phyloP scores from a whole-genome alignment of 92 coral and sea anemone genomes.

The Chrysogorgia sp. region DNA sequence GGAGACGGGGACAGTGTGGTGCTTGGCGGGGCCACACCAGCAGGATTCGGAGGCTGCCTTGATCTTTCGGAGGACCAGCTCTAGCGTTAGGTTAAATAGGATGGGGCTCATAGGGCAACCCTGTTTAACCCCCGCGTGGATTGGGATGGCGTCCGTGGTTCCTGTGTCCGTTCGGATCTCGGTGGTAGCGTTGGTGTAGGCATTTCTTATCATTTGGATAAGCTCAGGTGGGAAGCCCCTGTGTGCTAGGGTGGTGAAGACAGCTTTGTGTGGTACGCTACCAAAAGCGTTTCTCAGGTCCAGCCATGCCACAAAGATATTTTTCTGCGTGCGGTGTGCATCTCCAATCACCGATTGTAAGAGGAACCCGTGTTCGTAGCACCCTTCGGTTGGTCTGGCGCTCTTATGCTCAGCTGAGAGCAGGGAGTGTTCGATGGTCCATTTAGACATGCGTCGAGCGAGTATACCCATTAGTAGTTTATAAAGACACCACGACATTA shows the following conservation, averaged over 20 bases:
- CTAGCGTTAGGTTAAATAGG: slow-evolving; percentile 13
- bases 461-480: slow-evolving; percentile 10
- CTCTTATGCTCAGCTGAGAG: slow-evolving; percentile 1
- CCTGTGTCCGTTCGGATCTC: not conserved
- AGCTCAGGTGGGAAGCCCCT: not conserved
- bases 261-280: not conserved
- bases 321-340: not conserved
- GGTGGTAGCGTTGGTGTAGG: slow-evolving; percentile 4
- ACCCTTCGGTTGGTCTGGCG: slow-evolving; percentile 18
- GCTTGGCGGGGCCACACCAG: slow-evolving; percentile 17
- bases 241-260: not conserved
- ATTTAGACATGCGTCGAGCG: not conserved
- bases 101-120: slow-evolving; percentile 1
- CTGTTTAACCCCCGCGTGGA: slow-evolving; percentile 17
- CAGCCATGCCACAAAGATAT: not conserved
- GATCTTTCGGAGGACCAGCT: slow-evolving; percentile 23
- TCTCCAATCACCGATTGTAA: not conserved
- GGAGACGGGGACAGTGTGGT: slow-evolving; percentile 18
- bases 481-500: slow-evolving; percentile 16
- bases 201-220: not conserved
- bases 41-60: not conserved
- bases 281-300: slow-evolving; percentile 6
- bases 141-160: not conserved
- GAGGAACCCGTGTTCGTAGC: slow-evolving; percentile 6
- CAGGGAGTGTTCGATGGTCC: not conserved